phyloP scores from a whole-genome alignment of 2,888 invertebrate genomes.

The Drosophila paucipuncta region DNA sequence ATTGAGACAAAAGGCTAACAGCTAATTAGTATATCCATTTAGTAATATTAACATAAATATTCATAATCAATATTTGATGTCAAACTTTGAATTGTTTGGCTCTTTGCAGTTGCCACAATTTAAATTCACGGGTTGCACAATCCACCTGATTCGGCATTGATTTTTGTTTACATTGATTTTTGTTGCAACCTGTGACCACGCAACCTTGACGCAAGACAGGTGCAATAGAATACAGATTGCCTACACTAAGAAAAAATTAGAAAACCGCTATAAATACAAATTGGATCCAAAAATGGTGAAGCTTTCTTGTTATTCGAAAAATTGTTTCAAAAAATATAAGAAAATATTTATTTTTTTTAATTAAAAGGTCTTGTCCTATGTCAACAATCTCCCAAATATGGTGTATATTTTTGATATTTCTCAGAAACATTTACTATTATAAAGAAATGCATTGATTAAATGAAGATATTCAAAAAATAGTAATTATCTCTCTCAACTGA shows the following conservation, averaged over 20 bases:
- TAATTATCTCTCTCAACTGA: neutral
- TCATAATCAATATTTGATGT: neutral
- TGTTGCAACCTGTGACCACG: slow-evolving; percentile 15
- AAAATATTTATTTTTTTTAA: neutral
- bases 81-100: neutral
- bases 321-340: rapidly evolving
- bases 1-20: neutral
- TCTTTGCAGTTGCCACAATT: slow-evolving; percentile 2
- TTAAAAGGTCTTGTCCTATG: neutral
- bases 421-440: neutral
- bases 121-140: slow-evolving; percentile 19
- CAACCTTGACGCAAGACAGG: slow-evolving; percentile 28
- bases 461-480: neutral
- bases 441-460: too few species aligned
- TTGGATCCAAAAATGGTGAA: rapidly evolving
- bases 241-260: neutral
- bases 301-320: neutral
- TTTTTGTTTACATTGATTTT: slow-evolving; percentile 21
- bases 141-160: slow-evolving; percentile 32
- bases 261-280: neutral
- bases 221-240: slow-evolving; percentile 12
- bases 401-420: neutral
- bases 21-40: neutral
- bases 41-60: neutral
- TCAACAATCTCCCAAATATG: neutral